Conservation (phyloP, 1,140 invertebrate genomes). For the Solenopsis invicta region DNA sequence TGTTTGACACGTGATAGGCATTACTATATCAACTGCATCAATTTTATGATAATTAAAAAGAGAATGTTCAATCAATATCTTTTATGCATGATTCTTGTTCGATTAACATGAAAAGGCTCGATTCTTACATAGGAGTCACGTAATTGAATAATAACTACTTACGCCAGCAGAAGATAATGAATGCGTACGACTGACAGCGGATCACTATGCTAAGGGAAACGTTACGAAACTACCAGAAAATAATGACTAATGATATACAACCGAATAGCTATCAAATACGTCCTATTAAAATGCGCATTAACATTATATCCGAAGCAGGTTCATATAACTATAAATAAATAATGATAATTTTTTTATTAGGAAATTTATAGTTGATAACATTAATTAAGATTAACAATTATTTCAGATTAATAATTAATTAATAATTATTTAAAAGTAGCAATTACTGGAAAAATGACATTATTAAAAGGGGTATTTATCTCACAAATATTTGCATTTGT, state of each 20-base stretch:
- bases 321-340: conserved; percentile 25
- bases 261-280: background rate
- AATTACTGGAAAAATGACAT: background rate
- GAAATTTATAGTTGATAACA: background rate
- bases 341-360: conserved; percentile 4
- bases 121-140: conserved; percentile 18
- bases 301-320: background rate
- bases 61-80: background rate
- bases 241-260: conserved; percentile 44
- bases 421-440: background rate
- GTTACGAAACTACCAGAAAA: conserved; percentile 55
- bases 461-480: background rate
- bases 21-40: background rate
- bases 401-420: background rate
- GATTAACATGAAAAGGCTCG: conserved; percentile 5
- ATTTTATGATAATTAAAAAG: background rate
- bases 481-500: background rate
- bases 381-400: conserved; percentile 4
- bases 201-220: conserved; percentile 31
- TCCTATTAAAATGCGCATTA: conserved; percentile 6
- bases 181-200: conserved; percentile 3
- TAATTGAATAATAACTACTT: conserved; percentile 51
- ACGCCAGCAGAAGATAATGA: conserved; percentile 31
- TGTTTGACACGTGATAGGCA: background rate
- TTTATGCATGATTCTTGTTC: background rate